Evolutionary conservation across 2,797 vertebrate genomes (phyloP).

Genomic region (Heterohyrax brucei): DNA sequence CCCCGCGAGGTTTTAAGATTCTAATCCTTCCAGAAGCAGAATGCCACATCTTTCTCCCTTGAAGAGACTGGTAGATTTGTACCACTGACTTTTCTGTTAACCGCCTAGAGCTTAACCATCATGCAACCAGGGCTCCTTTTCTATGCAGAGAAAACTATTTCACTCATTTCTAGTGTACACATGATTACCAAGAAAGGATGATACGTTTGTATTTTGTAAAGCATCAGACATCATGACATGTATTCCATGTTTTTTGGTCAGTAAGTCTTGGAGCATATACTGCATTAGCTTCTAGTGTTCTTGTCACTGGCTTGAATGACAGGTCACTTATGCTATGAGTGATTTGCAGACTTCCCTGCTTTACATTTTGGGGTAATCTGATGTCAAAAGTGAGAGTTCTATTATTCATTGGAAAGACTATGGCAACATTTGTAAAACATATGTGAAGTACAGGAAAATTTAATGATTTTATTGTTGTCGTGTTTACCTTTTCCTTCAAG

Average conservation of each 20-base stretch:
- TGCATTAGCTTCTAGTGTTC: neutral
- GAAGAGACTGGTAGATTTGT: neutral
- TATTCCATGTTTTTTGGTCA: neutral
- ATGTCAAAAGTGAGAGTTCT: neutral
- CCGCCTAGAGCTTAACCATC: neutral
- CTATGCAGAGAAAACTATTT: neutral
- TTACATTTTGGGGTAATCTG: neutral
- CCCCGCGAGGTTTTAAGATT: too few relatives aligned
- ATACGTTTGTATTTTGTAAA: neutral
- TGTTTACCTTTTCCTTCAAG: neutral
- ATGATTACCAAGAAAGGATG: neutral
- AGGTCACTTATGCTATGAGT: neutral
- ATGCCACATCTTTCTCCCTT: neutral
- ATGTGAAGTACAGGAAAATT: neutral
- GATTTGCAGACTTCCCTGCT: neutral
- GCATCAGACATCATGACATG: neutral
- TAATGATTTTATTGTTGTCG: neutral
- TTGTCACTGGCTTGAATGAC: fast-evolving
- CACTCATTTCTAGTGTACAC: neutral
- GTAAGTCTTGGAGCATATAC: neutral
- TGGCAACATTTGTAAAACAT: neutral
- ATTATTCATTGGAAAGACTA: neutral
- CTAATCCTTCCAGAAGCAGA: too few relatives aligned
- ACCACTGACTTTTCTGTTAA: neutral
- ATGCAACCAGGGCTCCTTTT: neutral